Conservation (phyloP, 2,797 vertebrate genomes). For the Cynodonichthys magdalenae region DNA sequence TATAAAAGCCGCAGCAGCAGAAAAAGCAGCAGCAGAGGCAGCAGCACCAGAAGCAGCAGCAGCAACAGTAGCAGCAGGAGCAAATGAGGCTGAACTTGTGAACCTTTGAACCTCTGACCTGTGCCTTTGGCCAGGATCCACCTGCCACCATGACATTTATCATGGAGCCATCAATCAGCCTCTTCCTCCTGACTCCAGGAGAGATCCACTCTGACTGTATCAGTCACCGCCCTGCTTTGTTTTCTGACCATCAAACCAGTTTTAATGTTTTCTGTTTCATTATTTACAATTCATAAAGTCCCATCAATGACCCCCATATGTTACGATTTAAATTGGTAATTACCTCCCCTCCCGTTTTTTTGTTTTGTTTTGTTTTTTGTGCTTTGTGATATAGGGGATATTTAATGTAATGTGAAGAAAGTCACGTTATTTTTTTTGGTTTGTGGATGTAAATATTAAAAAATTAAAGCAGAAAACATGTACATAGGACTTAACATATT, state of each 20-base stretch:
- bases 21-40: constrained; percentile 36
- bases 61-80: constrained; percentile 35
- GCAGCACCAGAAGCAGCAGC: constrained; percentile 33
- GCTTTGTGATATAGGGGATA: constrained; percentile 5
- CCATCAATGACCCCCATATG: no score
- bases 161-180: constrained; percentile 10
- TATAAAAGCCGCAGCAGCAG: constrained; percentile 53
- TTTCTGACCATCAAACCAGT: neutral
- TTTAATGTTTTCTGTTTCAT: constrained; percentile 40
- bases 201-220: constrained; percentile 84
- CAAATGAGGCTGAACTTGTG: constrained; percentile 31
- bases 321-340: neutral
- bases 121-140: neutral
- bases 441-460: constrained; percentile 17
- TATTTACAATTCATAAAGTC: constrained; percentile 10
- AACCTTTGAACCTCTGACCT: constrained; percentile 16
- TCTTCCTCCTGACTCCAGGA: constrained; percentile 62
- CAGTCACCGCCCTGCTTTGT: constrained; percentile 81
- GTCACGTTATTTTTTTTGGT: constrained; percentile 32
- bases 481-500: constrained; percentile 46
- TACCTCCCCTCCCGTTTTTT: neutral
- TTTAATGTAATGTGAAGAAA: constrained; percentile 1
- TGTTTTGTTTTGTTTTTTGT: constrained; percentile 7
- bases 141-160: constrained; percentile 25
- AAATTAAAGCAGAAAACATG: constrained; percentile 41